A percentile compares a stretch with the other conserved stretches of the same genome.
phyloP scores from a whole-genome alignment of 2,888 invertebrate genomes.

The Drosophila dives region DNA sequence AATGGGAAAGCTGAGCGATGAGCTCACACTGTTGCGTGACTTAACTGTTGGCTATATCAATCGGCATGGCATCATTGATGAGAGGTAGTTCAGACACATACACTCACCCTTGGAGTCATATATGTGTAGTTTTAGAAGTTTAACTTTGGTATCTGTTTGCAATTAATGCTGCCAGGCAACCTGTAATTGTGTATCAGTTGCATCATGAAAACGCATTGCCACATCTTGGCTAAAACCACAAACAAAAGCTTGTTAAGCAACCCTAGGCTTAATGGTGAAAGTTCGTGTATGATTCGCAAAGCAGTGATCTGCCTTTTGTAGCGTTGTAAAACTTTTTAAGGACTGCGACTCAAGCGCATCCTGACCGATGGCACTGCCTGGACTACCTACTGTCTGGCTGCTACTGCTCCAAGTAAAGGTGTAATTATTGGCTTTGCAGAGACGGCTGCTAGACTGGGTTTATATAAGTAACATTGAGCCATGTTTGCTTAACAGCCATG shows the following conservation, averaged over 20 bases:
- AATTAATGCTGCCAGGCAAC: slow-evolving; percentile 18
- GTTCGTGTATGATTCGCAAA: slow-evolving; percentile 57
- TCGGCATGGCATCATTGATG: slow-evolving; percentile 84
- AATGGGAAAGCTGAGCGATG: slow-evolving; percentile 85
- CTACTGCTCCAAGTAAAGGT: slow-evolving; percentile 56
- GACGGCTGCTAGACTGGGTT: slow-evolving; percentile 1
- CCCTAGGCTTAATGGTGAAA: slow-evolving; percentile 61
- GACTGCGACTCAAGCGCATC: slow-evolving; percentile 56
- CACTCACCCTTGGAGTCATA: background rate
- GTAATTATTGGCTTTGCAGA: slow-evolving; percentile 74
- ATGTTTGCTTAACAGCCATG: slow-evolving; percentile 3
- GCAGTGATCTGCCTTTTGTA: slow-evolving; percentile 38
- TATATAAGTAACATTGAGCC: slow-evolving; percentile 17
- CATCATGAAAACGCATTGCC: slow-evolving; percentile 5
- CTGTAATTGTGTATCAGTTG: slow-evolving; percentile 20
- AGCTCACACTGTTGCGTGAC: slow-evolving; percentile 83
- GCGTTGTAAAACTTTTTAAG: slow-evolving; percentile 71
- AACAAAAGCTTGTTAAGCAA: slow-evolving; percentile 7
- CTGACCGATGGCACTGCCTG: slow-evolving; percentile 57
- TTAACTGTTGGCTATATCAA: slow-evolving; percentile 84
- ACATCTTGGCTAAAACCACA: slow-evolving; percentile 17
- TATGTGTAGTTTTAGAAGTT: background rate
- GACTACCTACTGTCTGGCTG: slow-evolving; percentile 6
- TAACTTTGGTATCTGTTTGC: background rate
- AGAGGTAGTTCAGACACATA: slow-evolving; percentile 73